Conservation (phyloP, 92 coral and sea anemone genomes). For the Zoanthus gigantus region DNA sequence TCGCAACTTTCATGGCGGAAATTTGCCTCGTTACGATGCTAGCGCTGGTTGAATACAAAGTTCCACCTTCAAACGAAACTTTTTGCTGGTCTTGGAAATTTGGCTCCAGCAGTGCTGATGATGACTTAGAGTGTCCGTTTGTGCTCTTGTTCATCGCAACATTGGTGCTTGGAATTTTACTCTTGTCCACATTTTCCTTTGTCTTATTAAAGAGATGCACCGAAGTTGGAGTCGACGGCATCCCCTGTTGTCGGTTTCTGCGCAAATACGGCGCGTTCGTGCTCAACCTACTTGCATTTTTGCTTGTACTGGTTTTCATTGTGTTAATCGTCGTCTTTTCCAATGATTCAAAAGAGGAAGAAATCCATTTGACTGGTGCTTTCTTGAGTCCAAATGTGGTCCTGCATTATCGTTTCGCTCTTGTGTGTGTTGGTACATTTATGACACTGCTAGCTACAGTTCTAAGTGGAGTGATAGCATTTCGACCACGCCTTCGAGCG, state of each 20-base stretch:
- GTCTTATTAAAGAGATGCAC: slow-evolving; percentile 49
- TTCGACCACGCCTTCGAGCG: slow-evolving; percentile 1
- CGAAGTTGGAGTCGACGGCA: slow-evolving; percentile 29
- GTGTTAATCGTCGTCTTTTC: slow-evolving; percentile 56
- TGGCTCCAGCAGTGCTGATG: slow-evolving; percentile 18
- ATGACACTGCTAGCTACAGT: slow-evolving; percentile 54
- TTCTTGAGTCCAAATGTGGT: slow-evolving; percentile 27
- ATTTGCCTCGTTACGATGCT: slow-evolving; percentile 65
- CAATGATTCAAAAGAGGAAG: slow-evolving; percentile 5
- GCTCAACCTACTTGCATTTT: slow-evolving; percentile 38
- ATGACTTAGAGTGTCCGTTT: slow-evolving; percentile 54
- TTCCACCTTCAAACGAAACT: slow-evolving; percentile 17
- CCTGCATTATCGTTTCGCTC: slow-evolving; percentile 51
- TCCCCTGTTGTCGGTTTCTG: slow-evolving; percentile 33
- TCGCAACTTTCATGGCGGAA: slow-evolving; percentile 59
- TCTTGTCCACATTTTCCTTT: slow-evolving; percentile 47
- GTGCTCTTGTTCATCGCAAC: slow-evolving; percentile 58
- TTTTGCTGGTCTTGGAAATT: slow-evolving; percentile 74
- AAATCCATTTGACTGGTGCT: slow-evolving; percentile 42
- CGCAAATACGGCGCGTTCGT: slow-evolving; percentile 63
- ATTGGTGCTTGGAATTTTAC: slow-evolving; percentile 48
- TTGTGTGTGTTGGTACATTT: slow-evolving; percentile 62
- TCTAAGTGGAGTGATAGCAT: slow-evolving; percentile 46
- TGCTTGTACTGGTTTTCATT: slow-evolving; percentile 54
- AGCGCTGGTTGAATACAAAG: slow-evolving; percentile 33